Evolutionary conservation across 2,888 invertebrate species (phyloP), one percentile per base, ranked within the genome.

Genomic region (Diplazon laetatorius): DNA sequence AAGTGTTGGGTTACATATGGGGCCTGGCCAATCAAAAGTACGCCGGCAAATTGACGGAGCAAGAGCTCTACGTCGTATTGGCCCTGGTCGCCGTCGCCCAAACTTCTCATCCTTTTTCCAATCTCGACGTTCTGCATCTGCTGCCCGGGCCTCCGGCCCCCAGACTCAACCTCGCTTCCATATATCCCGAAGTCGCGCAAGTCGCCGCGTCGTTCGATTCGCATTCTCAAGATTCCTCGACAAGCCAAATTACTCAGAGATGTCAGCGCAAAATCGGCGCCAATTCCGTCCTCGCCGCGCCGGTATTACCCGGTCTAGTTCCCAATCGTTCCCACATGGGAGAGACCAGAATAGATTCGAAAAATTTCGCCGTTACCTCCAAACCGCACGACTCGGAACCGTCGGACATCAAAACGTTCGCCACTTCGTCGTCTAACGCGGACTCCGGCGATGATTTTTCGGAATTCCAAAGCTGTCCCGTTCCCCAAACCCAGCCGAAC

Each of bases 51-150:
- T 87, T 92, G 35, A 92, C 92, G 0, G 91, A 92, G 74, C 91
- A 91, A 69, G 92, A 92, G 76, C 83, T 92, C 0, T 92, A 92
- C 73, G 85, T 91, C 10, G 90, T 91, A 44, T 84, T 92, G 39
- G 92, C 92, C n/a, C 85, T 92, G 10, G 91, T 92, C 1, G 92
- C 91, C 1, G 87, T 92, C 0, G 92, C 92, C 20, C 92, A 92
- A 83, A 91, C 92, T 59, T 88, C 87, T 37, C 88, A 87, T 68
- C 86, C 88, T 1, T 90, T 91, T 42, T 88, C 88, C 20, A 89
- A 85, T 70, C 77, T 91, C 12, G 89, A 90, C 75, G 87, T 91
- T 46, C 82, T 91, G 20, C 87, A 89, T 78, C 82, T 88, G 59
- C 81, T 91, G 52, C 87, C 88, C 0, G 87, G 87, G 2, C 90